Evolutionary conservation across 2,113 vertebrate species (phyloP).

Genomic region (Puffinus mauretanicus): DNA sequence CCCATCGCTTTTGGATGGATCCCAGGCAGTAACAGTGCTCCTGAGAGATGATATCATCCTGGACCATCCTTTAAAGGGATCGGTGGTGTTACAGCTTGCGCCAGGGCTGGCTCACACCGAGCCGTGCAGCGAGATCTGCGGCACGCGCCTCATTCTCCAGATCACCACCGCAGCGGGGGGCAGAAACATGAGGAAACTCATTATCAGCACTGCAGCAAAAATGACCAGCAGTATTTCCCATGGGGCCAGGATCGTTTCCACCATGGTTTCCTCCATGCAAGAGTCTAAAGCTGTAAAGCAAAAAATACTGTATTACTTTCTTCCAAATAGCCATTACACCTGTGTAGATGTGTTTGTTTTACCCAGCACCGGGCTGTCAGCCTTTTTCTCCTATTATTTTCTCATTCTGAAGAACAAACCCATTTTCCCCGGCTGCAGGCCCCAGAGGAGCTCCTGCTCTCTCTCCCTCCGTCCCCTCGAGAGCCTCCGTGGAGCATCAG

Average conservation of each 20-base stretch:
- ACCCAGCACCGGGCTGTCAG: background rate
- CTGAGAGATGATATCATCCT: fast-evolving
- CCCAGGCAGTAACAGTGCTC: background rate
- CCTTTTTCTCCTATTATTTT: background rate
- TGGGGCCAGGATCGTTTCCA: background rate
- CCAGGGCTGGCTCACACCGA: background rate
- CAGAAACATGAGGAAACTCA: conserved; percentile 68
- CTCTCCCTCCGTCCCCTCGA: fast-evolving
- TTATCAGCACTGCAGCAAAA: conserved; percentile 53
- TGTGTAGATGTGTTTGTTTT: background rate
- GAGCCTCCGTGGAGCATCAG: background rate
- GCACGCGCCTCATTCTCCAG: conserved; percentile 52
- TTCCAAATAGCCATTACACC: background rate
- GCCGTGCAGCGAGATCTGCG: conserved; percentile 42
- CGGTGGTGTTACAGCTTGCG: background rate
- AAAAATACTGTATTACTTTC: background rate
- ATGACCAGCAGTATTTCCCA: conserved; percentile 72
- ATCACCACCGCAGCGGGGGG: conserved; percentile 13
- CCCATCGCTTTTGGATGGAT: background rate
- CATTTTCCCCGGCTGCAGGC: fast-evolving
- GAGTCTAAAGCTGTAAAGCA: background rate
- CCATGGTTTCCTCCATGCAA: background rate
- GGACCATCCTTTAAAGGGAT: fast-evolving
- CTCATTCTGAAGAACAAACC: background rate
- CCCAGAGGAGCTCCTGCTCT: background rate